Evolutionary conservation across 2,113 vertebrate genomes (phyloP), one percentile per base, ranked within the genome.

Genomic region (Podocnemis expansa): DNA sequence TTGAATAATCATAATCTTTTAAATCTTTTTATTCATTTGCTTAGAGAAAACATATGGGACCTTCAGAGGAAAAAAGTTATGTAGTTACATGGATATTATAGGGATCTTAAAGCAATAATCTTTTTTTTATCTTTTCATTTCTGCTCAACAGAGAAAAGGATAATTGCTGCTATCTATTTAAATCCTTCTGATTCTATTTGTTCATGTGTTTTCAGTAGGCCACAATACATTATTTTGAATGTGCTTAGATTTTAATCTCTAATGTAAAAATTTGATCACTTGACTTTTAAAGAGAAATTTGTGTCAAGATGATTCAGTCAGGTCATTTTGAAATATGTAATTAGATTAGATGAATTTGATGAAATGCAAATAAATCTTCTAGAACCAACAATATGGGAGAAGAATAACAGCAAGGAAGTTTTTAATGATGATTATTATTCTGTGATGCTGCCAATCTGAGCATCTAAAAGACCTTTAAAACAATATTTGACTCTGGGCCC

Each of bases 1-100:
- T 49, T 81, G 56, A 96, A 73, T 88, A 96, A 95, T 97, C 83
- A 91, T 88, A 92, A 91, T 95, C 95, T 97, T 97, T 93, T 85
- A 94, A 97, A 96, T 94, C 58, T 93, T 82, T 83, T 93, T 96
- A 85, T 96, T 97, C 43, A 88, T 94, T 96, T 97, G 79, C 95
- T 96, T 93, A 95, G 97, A 96, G 88, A 93, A 96, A 98, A 96
- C 75, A 97, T 98, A 96, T 96, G 89, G 63, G 89, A 86, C 82
- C 91, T 97, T 96, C 78, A 80, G 83, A 92, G 82, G 82, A 95
- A 82, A 84, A 92, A 94, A 96, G 96, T 97, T 97, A 97, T 96
- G 89, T 89, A 93, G 95, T 78, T 96, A 95, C 93, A 93, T 96
- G 96, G 97, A 95, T 97, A 97, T 96, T 97, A 80, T 84, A 96